phyloP scores from a whole-genome alignment of 2,888 invertebrate species.

The Lasioglossum leucozonium region DNA sequence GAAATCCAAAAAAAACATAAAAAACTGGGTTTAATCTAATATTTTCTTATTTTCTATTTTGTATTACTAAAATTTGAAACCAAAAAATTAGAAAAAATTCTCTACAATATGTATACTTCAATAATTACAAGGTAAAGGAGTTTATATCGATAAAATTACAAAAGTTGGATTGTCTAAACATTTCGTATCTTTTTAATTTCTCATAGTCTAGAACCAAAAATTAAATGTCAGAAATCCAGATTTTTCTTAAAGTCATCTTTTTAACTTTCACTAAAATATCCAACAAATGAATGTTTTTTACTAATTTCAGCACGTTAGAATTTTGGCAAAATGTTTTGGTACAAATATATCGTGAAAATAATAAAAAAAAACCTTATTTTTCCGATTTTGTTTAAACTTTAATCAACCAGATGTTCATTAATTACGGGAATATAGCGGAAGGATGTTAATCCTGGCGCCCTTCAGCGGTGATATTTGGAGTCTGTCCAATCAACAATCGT shows the following conservation, averaged over 20 bases:
- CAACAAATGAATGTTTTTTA: not conserved
- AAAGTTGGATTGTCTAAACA: not conserved
- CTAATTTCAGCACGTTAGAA: not conserved
- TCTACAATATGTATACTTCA: not conserved
- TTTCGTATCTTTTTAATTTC: not conserved
- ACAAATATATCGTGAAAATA: too few relatives aligned
- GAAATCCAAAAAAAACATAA: not conserved
- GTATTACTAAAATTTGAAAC: not conserved
- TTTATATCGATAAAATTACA: not conserved
- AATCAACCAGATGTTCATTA: not conserved
- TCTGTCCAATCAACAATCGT: slow-evolving; percentile 82
- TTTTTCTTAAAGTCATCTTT: too few relatives aligned
- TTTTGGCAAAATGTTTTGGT: too few relatives aligned
- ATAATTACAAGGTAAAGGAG: not conserved
- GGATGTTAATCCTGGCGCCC: slow-evolving; percentile 72
- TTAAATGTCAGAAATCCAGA: too few relatives aligned
- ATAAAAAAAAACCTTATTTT: not conserved
- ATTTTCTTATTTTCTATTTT: not conserved
- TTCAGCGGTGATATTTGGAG: slow-evolving; percentile 80
- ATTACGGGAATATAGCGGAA: not conserved
- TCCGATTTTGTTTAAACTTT: not conserved
- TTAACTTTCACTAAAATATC: too few relatives aligned
- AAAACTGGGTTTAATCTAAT: not conserved
- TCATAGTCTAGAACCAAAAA: not conserved
- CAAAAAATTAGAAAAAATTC: not conserved